Conservation (phyloP, 2,113 vertebrate species). For the Neopipo cinnamomea region DNA sequence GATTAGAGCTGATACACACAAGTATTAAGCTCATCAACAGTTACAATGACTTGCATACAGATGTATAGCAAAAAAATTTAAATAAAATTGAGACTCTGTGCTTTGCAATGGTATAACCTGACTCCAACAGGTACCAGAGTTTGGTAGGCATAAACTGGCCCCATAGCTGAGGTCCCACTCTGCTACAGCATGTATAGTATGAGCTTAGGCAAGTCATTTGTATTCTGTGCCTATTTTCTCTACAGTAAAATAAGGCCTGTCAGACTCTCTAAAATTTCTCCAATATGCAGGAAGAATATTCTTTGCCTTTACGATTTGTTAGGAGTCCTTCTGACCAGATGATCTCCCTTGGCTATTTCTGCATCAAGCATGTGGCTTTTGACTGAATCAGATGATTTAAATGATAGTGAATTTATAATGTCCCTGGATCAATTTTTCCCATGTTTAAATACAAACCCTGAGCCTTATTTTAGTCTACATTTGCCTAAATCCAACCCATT, state of each 20-base stretch:
- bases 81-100: neutral
- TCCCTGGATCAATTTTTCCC: neutral
- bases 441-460: neutral
- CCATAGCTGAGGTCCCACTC: neutral
- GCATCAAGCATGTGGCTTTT: neutral
- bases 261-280: neutral
- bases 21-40: neutral
- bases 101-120: neutral
- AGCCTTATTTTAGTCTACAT: neutral
- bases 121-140: neutral
- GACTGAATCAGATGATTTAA: neutral
- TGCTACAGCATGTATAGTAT: no score
- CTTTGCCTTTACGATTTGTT: neutral
- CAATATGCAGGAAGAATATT: neutral
- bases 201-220: neutral
- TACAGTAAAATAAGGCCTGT: neutral
- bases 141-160: neutral
- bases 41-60: neutral
- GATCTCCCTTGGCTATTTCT: neutral
- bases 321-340: neutral
- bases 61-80: neutral
- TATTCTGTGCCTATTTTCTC: neutral
- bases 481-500: neutral
- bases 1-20: neutral
- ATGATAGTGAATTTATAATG: neutral